phyloP scores from a whole-genome alignment of 2,113 vertebrate genomes.

The Raphicerus campestris region DNA sequence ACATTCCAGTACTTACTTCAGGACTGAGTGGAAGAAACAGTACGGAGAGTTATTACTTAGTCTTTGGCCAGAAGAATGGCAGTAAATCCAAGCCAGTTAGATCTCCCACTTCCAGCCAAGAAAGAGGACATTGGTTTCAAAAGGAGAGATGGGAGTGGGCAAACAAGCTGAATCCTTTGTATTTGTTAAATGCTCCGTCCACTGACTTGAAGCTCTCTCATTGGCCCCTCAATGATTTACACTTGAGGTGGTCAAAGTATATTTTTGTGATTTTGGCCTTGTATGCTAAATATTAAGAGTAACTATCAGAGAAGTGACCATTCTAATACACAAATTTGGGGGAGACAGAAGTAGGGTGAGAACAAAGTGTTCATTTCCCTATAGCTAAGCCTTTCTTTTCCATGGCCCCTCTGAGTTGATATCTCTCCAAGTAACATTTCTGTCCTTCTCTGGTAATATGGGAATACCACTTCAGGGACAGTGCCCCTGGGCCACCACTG shows the following conservation, averaged over 20 bases:
- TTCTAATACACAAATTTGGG: not conserved
- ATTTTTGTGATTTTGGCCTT: constrained; percentile 26
- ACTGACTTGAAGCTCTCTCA: not conserved
- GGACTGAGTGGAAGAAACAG: not conserved
- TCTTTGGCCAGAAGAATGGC: not conserved
- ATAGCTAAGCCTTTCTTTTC: not conserved
- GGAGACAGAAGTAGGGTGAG: not conserved
- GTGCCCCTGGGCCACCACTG: not conserved
- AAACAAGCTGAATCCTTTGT: not conserved
- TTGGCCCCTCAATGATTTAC: not conserved
- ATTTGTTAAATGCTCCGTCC: not conserved
- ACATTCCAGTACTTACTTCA: not conserved
- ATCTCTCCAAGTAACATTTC: not conserved
- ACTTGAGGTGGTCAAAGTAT: not conserved
- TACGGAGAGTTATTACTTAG: not conserved
- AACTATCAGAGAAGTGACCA: not conserved
- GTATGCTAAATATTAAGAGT: not conserved
- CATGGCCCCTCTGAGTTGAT: not conserved
- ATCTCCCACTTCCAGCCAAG: not conserved
- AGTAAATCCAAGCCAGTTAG: not conserved
- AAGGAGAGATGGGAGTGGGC: not conserved
- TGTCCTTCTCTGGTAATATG: not conserved
- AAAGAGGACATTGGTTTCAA: not conserved
- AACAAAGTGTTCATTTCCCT: not conserved
- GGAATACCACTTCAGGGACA: not conserved